phyloP scores from a whole-genome alignment of 64 coral and sea anemone genomes.

The Stichodactyla mertensii region DNA sequence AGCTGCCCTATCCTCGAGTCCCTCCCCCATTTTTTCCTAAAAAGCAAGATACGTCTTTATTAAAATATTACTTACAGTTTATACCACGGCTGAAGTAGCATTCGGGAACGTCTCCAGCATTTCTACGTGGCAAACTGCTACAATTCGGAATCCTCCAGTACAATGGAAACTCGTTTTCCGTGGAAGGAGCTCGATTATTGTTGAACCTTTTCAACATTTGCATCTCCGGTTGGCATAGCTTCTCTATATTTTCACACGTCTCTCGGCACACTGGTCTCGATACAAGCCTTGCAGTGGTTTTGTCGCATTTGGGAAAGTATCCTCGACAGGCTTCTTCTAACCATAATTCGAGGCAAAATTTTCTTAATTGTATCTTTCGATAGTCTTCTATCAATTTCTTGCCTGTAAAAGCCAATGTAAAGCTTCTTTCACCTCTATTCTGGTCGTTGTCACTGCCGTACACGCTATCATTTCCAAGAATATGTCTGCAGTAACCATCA shows the following conservation, averaged over 20 bases:
- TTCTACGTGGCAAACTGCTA: neutral
- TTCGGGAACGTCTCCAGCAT: neutral
- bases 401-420: neutral
- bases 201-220: neutral
- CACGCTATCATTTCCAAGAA: neutral
- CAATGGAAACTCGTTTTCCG: neutral
- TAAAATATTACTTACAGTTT: neutral
- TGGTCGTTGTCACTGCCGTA: neutral
- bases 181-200: neutral
- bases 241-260: neutral
- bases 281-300: neutral
- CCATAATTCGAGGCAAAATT: neutral
- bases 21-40: too few relatives aligned
- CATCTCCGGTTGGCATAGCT: neutral
- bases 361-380: neutral
- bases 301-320: neutral
- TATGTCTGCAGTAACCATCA: neutral
- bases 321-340: neutral
- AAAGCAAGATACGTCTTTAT: too few relatives aligned
- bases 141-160: neutral
- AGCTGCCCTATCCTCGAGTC: too few relatives aligned
- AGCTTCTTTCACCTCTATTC: neutral
- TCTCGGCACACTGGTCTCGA: neutral
- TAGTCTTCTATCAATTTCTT: neutral
- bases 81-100: neutral